Percentiles rank a stretch among this genome's conserved stretches.
These are phyloP conservation scores for Sinocyclocheilus rhinocerous DNA, from an alignment of 2,113 vertebrate genomes.

Conservation along the genomic window DNA sequence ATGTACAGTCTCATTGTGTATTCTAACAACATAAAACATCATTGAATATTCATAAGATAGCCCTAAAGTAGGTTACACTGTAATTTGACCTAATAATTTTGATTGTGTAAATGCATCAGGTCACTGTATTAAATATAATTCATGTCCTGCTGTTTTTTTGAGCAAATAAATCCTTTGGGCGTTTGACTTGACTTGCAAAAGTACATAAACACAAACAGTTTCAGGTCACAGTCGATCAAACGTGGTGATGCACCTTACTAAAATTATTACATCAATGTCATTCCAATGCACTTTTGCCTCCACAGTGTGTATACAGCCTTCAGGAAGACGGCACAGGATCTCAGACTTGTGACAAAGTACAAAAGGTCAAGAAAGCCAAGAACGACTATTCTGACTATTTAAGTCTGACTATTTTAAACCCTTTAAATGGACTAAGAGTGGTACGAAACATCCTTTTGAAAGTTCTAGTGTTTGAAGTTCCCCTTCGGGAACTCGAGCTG, in stretches of 20 bases:
- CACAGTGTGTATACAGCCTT: not conserved
- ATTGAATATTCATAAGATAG: slow-evolving; percentile 7
- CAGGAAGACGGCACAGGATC: not conserved
- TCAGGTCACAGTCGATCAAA: slow-evolving; percentile 26
- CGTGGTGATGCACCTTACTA: slow-evolving; percentile 14
- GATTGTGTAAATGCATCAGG: slow-evolving; percentile 19
- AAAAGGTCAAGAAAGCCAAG: slow-evolving; percentile 2
- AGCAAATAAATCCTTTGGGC: slow-evolving; percentile 9
- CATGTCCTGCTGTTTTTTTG: not conserved
- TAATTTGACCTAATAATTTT: slow-evolving; percentile 33
- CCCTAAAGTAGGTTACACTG: slow-evolving; percentile 1
- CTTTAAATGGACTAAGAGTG: not conserved
- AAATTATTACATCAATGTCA: slow-evolving; percentile 45
- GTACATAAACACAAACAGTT: not conserved
- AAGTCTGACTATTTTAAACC: not conserved
- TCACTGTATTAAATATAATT: slow-evolving; percentile 2
- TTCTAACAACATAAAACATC: slow-evolving; percentile 23
- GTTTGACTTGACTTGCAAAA: not conserved
- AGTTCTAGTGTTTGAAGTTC: not conserved
- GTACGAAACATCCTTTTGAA: not conserved
- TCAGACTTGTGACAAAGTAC: not conserved
- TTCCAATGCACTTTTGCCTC: not conserved
- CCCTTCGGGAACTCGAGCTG: no score
- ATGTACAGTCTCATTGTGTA: slow-evolving; percentile 20
- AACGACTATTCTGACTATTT: not conserved